Base-by-base conservation (phyloP, 2,797 vertebrate species). In the Gila robusta region DNA sequence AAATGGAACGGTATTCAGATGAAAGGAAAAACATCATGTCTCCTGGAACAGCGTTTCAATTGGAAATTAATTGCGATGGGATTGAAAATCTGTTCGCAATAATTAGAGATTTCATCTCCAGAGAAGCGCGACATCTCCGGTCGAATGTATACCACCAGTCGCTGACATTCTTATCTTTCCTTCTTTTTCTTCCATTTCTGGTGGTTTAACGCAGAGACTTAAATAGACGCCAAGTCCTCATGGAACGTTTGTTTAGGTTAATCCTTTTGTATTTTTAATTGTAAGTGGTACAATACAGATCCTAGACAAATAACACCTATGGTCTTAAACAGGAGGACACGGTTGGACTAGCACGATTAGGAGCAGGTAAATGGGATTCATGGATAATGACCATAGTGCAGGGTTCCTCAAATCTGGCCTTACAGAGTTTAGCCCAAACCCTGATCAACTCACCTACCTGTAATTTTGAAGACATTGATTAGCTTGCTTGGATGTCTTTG, bases 1-100 rank as follows among this genome's bases (percentile, higher is more conserved):
- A 94, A 95, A 95, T 93, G 94, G 94, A 95, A 94, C 93, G 90
- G 92, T 92, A 94, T 95, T 94, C 90, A 94, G 94, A 95, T 94
- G 92, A 94, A 93, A 86, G 79, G 91, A 93, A 93, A 95, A 95
- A 95, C 93, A 93, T 94, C 92, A 91, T 92, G 91, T 95, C 93
- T 94, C 90, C 90, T 88, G 94, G 93, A 94, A 94, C 89, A 54
- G 41, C 69, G 87, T 93, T 93, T 92, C 94, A 94, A 94, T 94
- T 94, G 94, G 92, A 94, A 93, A 95, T 95, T 94, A 95, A 95
- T 95, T 95, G 94, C 90, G 91, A 95, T 85, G 91, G 54, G 90
- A 93, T 92, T 90, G 90, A 93, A 94, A 94, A 88, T 91, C 91
- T 92, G 91, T 94, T 93, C 92, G 94, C 94, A 94, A 95, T 95